phyloP scores from a whole-genome alignment of 2,888 invertebrate genomes.

The Aporophyla nigra region DNA sequence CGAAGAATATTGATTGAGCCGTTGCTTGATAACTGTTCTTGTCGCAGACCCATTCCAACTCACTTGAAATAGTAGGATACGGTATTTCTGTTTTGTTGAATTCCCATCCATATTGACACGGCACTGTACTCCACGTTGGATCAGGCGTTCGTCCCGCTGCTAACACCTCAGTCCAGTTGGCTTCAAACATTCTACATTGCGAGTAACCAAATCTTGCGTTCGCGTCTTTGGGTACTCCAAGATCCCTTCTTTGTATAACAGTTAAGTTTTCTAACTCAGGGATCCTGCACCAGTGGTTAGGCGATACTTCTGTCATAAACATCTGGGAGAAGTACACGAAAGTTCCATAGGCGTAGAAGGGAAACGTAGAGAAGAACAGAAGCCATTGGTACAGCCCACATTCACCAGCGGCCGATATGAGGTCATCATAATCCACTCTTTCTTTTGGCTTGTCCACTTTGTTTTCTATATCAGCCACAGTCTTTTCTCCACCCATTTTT shows the following conservation, averaged over 20 bases:
- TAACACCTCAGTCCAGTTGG: constrained; percentile 79
- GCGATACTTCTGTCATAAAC: constrained; percentile 76
- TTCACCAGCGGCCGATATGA: constrained; percentile 75
- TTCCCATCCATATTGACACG: constrained; percentile 82
- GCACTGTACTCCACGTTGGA: constrained; percentile 72
- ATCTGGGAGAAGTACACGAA: constrained; percentile 75
- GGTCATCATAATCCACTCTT: constrained; percentile 74
- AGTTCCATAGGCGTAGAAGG: constrained; percentile 75
- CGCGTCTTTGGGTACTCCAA: constrained; percentile 73
- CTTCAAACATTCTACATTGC: constrained; percentile 74
- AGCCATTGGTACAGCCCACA: constrained; percentile 74
- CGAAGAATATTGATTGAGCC: constrained; percentile 80
- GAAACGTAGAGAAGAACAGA: constrained; percentile 73
- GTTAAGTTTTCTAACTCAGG: constrained; percentile 76
- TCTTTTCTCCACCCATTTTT: constrained; percentile 52
- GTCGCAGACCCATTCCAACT: constrained; percentile 81
- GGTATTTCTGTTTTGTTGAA: constrained; percentile 81
- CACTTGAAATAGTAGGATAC: constrained; percentile 80
- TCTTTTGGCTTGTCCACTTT: constrained; percentile 52
- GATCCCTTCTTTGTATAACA: constrained; percentile 69
- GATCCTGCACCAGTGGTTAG: constrained; percentile 77
- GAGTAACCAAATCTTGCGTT: constrained; percentile 76
- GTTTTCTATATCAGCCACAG: constrained; percentile 34
- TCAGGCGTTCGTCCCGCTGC: constrained; percentile 68
- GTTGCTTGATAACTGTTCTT: constrained; percentile 80